These are phyloP conservation scores for Eunapius fragilis DNA, from an alignment of 37 sponge, comb jelly and placozoan genomes.

Conservation along the genomic window DNA sequence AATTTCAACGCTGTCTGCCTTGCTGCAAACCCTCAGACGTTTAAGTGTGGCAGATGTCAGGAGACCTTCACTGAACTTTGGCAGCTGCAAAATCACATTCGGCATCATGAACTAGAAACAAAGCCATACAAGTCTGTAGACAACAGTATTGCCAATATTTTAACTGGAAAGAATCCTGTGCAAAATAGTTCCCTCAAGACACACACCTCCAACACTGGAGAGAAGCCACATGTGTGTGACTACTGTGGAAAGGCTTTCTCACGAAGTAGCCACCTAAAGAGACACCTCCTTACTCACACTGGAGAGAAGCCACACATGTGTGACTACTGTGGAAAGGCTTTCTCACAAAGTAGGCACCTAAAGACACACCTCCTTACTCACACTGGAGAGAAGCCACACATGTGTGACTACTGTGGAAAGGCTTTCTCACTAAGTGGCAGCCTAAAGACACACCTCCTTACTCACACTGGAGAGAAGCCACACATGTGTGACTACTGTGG, in stretches of 20 bases:
- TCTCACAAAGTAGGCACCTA: conserved; percentile 33
- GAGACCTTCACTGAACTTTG: conserved; percentile 41
- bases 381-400: conserved; percentile 81
- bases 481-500: conserved; percentile 65
- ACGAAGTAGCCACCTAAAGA: conserved; percentile 54
- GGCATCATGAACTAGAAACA: conserved; percentile 24
- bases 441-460: conserved; percentile 53
- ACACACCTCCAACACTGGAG: conserved; percentile 66
- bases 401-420: conserved; percentile 68
- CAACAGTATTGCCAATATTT: too few relatives aligned
- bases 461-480: conserved; percentile 83
- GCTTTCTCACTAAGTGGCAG: conserved; percentile 28
- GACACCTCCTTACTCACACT: conserved; percentile 65
- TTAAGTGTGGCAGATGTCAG: conserved; percentile 53
- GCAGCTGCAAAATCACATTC: conserved; percentile 62
- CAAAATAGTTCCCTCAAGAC: conserved; percentile 11
- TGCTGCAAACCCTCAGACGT: conserved; percentile 60
- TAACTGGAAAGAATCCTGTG: conserved; percentile 25
- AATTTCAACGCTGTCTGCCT: conserved; percentile 31
- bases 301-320: conserved; percentile 63
- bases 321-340: conserved; percentile 67
- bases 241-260: conserved; percentile 70
- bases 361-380: conserved; percentile 56
- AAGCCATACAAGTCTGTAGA: conserved; percentile 36
- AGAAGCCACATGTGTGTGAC: conserved; percentile 79